Evolutionary conservation across 2,888 invertebrate species (phyloP).

Genomic region (Mamestra brassicae): DNA sequence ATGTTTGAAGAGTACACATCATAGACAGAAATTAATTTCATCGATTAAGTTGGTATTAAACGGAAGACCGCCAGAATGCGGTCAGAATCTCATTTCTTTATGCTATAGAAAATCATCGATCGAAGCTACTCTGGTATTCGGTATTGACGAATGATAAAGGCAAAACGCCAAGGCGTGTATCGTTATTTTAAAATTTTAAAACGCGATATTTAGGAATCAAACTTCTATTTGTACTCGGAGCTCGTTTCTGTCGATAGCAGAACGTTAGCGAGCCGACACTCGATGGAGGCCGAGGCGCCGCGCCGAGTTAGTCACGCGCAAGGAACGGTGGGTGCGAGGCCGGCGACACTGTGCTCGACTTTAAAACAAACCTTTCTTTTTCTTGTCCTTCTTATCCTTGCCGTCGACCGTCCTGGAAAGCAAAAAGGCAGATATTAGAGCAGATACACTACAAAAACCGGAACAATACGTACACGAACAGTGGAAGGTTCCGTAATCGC

Average conservation of each 20-base stretch:
- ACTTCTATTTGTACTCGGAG: constrained; percentile 70
- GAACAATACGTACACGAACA: background rate
- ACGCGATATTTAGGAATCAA: constrained; percentile 64
- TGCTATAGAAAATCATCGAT: constrained; percentile 66
- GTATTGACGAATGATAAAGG: constrained; percentile 52
- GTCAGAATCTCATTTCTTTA: constrained; percentile 54
- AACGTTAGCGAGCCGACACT: constrained; percentile 45
- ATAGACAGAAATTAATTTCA: constrained; percentile 61
- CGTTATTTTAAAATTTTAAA: constrained; percentile 56
- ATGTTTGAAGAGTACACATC: constrained; percentile 59
- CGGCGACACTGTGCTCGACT: constrained; percentile 74
- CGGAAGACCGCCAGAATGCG: constrained; percentile 62
- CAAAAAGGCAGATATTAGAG: constrained; percentile 48
- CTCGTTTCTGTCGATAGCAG: constrained; percentile 51
- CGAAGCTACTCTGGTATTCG: constrained; percentile 57
- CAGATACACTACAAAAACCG: background rate
- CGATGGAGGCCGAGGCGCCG: constrained; percentile 67
- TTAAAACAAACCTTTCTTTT: constrained; percentile 97
- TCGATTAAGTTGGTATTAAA: constrained; percentile 56
- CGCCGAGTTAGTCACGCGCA: constrained; percentile 79
- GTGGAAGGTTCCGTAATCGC: background rate
- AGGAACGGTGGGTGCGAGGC: constrained; percentile 85
- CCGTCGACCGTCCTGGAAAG: constrained; percentile 95
- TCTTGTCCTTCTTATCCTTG: constrained; percentile 97
- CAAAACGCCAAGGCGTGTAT: constrained; percentile 43